Percentiles rank a stretch among this genome's conserved stretches.
Evolutionary conservation across 2,888 invertebrate species (phyloP).

Genomic region (Acheta domesticus): DNA sequence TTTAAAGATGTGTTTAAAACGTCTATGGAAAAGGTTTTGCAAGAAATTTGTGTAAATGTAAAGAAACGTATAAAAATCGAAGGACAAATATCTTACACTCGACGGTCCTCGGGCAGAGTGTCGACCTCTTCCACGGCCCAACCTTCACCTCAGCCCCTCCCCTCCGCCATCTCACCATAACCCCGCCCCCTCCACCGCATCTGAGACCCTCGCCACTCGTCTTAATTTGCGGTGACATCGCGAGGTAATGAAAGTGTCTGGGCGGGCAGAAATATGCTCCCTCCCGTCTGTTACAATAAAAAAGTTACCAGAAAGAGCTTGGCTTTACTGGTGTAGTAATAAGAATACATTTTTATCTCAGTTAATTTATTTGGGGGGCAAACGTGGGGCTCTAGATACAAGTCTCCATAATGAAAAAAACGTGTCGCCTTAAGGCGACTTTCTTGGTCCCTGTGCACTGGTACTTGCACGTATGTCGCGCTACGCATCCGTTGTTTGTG

Average conservation of each 20-base stretch:
- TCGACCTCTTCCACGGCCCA: background rate
- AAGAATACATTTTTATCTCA: constrained; percentile 11
- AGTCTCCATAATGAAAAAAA: background rate
- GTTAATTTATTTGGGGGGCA: constrained; percentile 6
- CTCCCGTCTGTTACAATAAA: constrained; percentile 10
- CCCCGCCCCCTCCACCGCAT: background rate
- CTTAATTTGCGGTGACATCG: constrained; percentile 31
- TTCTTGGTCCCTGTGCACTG: background rate
- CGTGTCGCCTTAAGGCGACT: background rate
- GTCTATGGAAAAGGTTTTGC: too few relatives aligned
- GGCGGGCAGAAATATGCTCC: background rate
- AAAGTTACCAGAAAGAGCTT: constrained; percentile 18
- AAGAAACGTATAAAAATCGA: too few relatives aligned
- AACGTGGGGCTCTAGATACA: background rate
- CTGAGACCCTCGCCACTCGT: constrained; percentile 28
- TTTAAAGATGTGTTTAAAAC: too few relatives aligned
- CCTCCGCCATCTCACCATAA: background rate
- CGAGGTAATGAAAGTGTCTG: constrained; percentile 30
- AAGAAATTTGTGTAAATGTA: too few relatives aligned
- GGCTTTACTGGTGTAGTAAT: constrained; percentile 10
- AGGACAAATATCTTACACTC: too few relatives aligned
- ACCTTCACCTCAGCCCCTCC: background rate
- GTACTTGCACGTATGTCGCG: too few relatives aligned
- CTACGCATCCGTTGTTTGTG: too few relatives aligned
- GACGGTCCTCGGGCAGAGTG: too few relatives aligned